Base-by-base conservation (phyloP, 2,888 invertebrate genomes). In the Lochmaea crataegi region DNA sequence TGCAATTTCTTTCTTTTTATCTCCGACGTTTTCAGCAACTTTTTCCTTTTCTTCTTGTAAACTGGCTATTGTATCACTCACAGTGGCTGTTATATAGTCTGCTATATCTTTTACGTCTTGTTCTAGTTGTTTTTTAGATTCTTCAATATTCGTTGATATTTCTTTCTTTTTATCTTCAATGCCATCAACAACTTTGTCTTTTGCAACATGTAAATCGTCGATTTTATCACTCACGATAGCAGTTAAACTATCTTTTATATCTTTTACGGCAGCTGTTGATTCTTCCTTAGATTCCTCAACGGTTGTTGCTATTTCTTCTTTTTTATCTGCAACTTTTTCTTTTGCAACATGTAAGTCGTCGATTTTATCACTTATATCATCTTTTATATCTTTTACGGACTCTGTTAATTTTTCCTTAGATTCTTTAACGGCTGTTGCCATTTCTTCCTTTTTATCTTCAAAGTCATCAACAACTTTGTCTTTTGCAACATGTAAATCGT, bases 201-300 rank as follows among this genome's bases (percentile, higher is more conserved):
- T 22, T 51, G 41, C 42, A 22, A 32, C 32, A 10, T 26, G 58
- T 32, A 58, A 14, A 58, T 26, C 26, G 14, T 12, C 58, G 11
- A n/a, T 58, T 58, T 22, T 14, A 53, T 63, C 64, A 51, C n/a
- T 42, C 11, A 22, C 12, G 9, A 1, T 45, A 5, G 18, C 57
- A n/a, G 22, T 9, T 32, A 70, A 7, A 18, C 18, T 14, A 14
- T 65, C 16, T 65, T 51, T 48, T 5, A 51, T 10, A 7, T 70
- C 64, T 53, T 64, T 51, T 63, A 72, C 26, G 48, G 61, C 18
- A 56, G 65, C 41, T 66, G 60, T 16, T 16, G 18, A 6, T 2
- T 53, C 14, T 12, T 58, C 32, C n/a, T 58, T 58, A 32, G 32
- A 32, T n/a, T 58, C 58, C 12, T 10, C 9, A 14, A 22, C 4